These are phyloP conservation scores for Myotis lucifugus DNA, from an alignment of 2,113 vertebrate species.

Conservation along the genomic window DNA sequence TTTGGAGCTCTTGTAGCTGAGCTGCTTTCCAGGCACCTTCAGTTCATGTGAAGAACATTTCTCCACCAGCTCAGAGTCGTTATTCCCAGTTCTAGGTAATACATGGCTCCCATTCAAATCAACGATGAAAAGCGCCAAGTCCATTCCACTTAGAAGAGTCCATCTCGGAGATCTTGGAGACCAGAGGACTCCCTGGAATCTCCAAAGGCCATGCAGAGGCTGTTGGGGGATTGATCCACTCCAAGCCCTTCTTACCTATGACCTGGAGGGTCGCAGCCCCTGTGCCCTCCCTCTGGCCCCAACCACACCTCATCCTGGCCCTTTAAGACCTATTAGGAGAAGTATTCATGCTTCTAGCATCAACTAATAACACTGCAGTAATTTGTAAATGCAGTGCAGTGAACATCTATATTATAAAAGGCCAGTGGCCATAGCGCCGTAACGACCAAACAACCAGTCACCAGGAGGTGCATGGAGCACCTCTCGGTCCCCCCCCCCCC, in stretches of 20 bases:
- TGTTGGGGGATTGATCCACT: neutral
- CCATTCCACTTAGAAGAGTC: neutral
- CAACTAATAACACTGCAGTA: neutral
- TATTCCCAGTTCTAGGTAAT: neutral
- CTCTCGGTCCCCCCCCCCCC: no score
- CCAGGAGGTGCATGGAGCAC: no score
- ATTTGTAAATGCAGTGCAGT: neutral
- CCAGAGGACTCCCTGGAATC: neutral
- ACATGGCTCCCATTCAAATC: neutral
- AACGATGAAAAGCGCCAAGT: neutral
- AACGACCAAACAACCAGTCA: no score
- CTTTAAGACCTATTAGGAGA: neutral
- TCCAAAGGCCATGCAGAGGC: neutral
- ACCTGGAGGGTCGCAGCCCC: neutral
- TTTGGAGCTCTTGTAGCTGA: neutral
- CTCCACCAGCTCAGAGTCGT: neutral
- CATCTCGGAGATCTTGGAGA: neutral
- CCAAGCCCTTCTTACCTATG: neutral
- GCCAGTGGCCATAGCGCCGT: no score
- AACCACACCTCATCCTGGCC: neutral
- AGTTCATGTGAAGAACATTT: fast-evolving
- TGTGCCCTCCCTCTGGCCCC: fast-evolving
- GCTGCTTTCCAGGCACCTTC: neutral
- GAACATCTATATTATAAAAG: neutral
- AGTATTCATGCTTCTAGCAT: neutral